A percentile compares a stretch with the other conserved stretches of the same genome.
These are phyloP conservation scores for Riptortus pedestris DNA, from an alignment of 1,140 invertebrate genomes.

Conservation along the genomic window DNA sequence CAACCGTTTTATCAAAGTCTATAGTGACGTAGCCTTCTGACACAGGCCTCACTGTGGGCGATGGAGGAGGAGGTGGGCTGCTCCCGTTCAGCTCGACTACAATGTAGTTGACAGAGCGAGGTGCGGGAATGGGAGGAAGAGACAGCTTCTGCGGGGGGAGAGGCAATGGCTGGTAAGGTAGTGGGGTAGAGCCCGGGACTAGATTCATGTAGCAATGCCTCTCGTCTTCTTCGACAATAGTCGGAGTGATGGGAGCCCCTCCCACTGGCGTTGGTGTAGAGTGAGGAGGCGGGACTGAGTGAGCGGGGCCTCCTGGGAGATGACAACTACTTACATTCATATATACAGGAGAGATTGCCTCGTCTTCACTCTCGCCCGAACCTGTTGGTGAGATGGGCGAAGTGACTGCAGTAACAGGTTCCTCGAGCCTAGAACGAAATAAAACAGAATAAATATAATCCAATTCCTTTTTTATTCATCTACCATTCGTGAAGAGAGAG, in stretches of 20 bases:
- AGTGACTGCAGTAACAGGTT: background rate
- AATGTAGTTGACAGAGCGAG: constrained; percentile 58
- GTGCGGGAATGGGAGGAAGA: constrained; percentile 38
- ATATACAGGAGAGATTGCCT: constrained; percentile 36
- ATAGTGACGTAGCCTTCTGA: constrained; percentile 80
- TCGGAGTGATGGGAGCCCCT: constrained; percentile 35
- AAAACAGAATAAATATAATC: no score
- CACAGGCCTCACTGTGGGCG: constrained; percentile 36
- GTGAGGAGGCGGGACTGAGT: no score
- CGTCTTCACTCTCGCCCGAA: background rate
- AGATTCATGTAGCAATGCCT: constrained; percentile 55
- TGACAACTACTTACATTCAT: no score
- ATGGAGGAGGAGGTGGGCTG: constrained; percentile 27
- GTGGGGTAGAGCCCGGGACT: constrained; percentile 41
- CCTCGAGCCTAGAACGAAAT: background rate
- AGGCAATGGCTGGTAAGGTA: background rate
- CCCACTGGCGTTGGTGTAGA: no score
- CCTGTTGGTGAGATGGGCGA: constrained; percentile 29
- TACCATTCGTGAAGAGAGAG: no score
- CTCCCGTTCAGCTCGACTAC: constrained; percentile 57
- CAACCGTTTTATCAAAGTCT: constrained; percentile 84
- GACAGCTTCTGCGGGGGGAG: constrained; percentile 32
- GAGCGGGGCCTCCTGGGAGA: no score
- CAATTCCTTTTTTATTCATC: no score
- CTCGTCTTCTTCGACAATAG: constrained; percentile 36